Evolutionary conservation across 2,888 invertebrate genomes (phyloP).

Genomic region (Camptogramma bilineatum): DNA sequence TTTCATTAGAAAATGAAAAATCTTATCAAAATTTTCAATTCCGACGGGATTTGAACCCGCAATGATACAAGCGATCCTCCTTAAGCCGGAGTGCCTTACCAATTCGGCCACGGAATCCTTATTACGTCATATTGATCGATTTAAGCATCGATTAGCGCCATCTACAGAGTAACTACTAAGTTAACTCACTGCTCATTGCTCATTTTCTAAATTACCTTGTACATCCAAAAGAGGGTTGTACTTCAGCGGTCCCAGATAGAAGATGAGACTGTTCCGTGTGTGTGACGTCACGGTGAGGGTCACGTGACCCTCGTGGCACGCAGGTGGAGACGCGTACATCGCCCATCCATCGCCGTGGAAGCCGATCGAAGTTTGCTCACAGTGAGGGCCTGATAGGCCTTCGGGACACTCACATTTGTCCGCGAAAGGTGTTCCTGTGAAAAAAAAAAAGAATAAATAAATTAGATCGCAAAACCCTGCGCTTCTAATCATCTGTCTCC

Average conservation of each 20-base stretch:
- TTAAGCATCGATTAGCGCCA: no score
- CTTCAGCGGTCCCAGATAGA: constrained; percentile 94
- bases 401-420: constrained; percentile 92
- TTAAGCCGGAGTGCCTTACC: no score
- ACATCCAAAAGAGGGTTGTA: constrained; percentile 87
- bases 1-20: no score
- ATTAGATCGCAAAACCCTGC: no score
- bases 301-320: constrained; percentile 93
- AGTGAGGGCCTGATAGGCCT: constrained; percentile 93
- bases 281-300: constrained; percentile 92
- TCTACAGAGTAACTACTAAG: no score
- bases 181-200: no score
- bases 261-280: constrained; percentile 91
- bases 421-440: constrained; percentile 83
- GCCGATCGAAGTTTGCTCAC: constrained; percentile 94
- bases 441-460: neutral
- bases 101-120: no score
- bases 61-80: no score
- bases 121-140: no score
- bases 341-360: constrained; percentile 97
- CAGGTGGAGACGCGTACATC: constrained; percentile 94
- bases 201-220: constrained; percentile 84
- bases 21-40: no score
- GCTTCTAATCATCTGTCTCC: no score
- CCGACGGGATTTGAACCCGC: no score